These are phyloP conservation scores for Tursiops truncatus DNA, from an alignment of 2,113 vertebrate genomes.

Conservation along the genomic window DNA sequence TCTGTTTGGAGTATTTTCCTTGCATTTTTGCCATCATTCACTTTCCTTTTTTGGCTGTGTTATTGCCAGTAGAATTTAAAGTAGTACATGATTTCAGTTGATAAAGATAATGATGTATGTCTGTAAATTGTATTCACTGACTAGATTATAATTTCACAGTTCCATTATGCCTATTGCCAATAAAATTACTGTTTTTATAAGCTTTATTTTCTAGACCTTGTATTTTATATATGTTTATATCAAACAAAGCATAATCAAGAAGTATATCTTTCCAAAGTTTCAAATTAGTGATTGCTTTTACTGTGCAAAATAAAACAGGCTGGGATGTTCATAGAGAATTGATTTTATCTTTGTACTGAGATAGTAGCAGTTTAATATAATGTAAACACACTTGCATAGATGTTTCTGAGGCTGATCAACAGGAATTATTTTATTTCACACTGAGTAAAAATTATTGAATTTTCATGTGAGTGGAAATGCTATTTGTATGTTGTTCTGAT, in stretches of 20 bases:
- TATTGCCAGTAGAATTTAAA: constrained; percentile 74
- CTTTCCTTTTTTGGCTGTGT: constrained; percentile 63
- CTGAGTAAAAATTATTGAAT: constrained; percentile 46
- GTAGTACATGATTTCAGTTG: constrained; percentile 64
- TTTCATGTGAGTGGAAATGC: constrained; percentile 70
- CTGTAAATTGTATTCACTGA: constrained; percentile 47
- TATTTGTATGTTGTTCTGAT: constrained; percentile 61
- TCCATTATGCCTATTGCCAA: constrained; percentile 47
- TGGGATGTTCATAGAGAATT: not conserved
- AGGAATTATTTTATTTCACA: constrained; percentile 71
- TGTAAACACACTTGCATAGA: constrained; percentile 14
- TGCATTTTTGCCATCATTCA: constrained; percentile 76
- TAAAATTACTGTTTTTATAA: constrained; percentile 64
- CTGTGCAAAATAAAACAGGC: constrained; percentile 1
- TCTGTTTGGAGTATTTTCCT: constrained; percentile 80
- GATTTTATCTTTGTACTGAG: constrained; percentile 27
- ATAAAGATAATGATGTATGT: constrained; percentile 67
- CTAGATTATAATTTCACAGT: constrained; percentile 57
- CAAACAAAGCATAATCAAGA: constrained; percentile 57
- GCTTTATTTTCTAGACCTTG: constrained; percentile 56
- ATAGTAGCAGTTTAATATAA: constrained; percentile 15
- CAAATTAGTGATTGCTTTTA: constrained; percentile 57
- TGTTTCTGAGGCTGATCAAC: constrained; percentile 54
- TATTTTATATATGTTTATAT: constrained; percentile 49
- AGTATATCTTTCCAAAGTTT: constrained; percentile 55